A percentile compares a stretch with the other conserved stretches of the same genome.
Conservation (phyloP, 2,113 vertebrate species). For the Brachyistius frenatus region DNA sequence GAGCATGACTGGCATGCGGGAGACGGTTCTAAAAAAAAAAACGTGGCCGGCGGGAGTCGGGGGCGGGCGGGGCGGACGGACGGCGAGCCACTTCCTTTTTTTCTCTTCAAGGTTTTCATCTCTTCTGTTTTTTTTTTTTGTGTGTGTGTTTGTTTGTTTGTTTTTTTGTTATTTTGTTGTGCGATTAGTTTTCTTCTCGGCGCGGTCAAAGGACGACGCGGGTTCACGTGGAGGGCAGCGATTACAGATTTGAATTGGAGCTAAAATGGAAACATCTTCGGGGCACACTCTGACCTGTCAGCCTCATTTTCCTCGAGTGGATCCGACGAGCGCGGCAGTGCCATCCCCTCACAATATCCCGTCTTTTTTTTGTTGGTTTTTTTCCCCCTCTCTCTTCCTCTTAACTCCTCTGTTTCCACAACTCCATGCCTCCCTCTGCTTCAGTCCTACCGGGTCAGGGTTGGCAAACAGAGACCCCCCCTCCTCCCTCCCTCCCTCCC, state of each 20-base stretch:
- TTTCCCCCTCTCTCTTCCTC: constrained; percentile 4
- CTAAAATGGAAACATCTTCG: constrained; percentile 89
- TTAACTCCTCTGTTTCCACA: constrained; percentile 37
- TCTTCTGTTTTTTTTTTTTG: constrained; percentile 16
- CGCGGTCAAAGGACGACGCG: constrained; percentile 14
- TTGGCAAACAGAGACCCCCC: constrained; percentile 67
- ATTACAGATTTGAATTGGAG: constrained; percentile 90
- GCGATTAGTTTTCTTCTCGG: not conserved
- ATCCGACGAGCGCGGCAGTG: constrained; percentile 79
- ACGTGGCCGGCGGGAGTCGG: no score
- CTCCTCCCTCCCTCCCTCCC: not conserved
- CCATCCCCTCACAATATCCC: constrained; percentile 59
- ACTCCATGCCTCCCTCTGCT: constrained; percentile 46
- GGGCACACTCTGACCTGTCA: constrained; percentile 93
- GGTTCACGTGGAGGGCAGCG: constrained; percentile 93
- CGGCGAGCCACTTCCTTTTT: constrained; percentile 16
- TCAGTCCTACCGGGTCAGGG: constrained; percentile 79
- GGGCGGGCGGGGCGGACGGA: not conserved
- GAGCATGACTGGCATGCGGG: not conserved
- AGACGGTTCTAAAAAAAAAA: no score
- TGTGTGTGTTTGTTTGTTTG: no score
- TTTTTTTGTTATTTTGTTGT: no score
- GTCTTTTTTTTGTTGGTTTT: not conserved
- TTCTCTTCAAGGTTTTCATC: constrained; percentile 19
- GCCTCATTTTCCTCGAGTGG: constrained; percentile 85